Conservation (phyloP, 1,140 invertebrate species). For the Chironomus tepperi region DNA sequence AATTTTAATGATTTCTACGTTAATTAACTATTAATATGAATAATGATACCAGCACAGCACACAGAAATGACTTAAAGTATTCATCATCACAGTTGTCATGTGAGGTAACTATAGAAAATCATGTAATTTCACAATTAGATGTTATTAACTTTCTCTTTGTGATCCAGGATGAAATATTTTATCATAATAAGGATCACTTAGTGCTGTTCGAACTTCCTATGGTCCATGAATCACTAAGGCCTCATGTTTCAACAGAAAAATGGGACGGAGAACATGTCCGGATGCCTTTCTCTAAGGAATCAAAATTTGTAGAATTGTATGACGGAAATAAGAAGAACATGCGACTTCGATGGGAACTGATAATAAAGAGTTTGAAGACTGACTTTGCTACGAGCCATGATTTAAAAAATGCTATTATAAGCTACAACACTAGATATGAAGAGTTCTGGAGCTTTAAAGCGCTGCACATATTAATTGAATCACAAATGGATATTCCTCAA, state of each 20-base stretch:
- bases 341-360: conserved; percentile 66
- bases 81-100: no score
- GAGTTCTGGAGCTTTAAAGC: conserved; percentile 60
- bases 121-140: no score
- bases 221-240: conserved; percentile 47
- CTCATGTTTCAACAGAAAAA: conserved; percentile 51
- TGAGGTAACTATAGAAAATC: no score
- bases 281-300: conserved; percentile 72
- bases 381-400: conserved; percentile 58
- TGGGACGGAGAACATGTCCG: conserved; percentile 77
- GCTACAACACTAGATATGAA: conserved; percentile 65
- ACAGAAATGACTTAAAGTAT: no score
- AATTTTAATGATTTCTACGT: no score
- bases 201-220: conserved; percentile 48
- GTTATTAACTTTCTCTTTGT: no score
- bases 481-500: conserved; percentile 50
- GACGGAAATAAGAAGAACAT: conserved; percentile 46
- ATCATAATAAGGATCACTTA: conserved; percentile 38
- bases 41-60: no score
- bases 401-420: conserved; percentile 62
- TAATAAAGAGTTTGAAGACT: conserved; percentile 55
- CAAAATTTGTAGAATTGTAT: conserved; percentile 48
- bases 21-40: no score
- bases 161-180: no score
- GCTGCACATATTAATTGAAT: conserved; percentile 63